These are phyloP conservation scores for Drosophila bunnanda DNA, from an alignment of 2,888 invertebrate genomes.

Conservation along the genomic window DNA sequence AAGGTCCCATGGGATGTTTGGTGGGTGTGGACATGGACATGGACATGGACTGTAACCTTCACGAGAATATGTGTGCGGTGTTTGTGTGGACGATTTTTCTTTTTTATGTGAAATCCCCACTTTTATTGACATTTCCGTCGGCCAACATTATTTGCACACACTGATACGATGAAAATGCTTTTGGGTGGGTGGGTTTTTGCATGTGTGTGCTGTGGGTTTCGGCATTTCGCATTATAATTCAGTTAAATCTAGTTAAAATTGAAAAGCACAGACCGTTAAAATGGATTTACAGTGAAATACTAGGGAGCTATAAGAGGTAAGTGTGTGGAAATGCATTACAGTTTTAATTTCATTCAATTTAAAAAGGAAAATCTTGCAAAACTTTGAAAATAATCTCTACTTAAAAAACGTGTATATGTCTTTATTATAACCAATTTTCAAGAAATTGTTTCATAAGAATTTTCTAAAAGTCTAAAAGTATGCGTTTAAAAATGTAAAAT, in stretches of 20 bases:
- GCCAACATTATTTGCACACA: constrained; percentile 36
- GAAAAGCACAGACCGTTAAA: background rate
- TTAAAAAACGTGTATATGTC: too few relatives aligned
- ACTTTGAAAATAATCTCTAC: background rate
- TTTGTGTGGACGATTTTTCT: background rate
- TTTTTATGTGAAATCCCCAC: constrained; percentile 15
- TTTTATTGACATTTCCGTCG: constrained; percentile 37
- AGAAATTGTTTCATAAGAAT: too few relatives aligned
- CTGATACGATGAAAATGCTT: constrained; percentile 26
- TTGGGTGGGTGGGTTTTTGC: background rate
- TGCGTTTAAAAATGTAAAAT: too few relatives aligned
- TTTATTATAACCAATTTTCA: too few relatives aligned
- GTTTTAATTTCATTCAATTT: background rate
- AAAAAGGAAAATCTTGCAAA: background rate
- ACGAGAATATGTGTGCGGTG: constrained; percentile 7
- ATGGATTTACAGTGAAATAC: background rate
- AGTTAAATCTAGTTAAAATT: constrained; percentile 16
- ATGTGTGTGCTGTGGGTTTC: constrained; percentile 18
- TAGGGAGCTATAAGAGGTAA: too few relatives aligned
- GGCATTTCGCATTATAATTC: constrained; percentile 19
- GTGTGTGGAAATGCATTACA: background rate
- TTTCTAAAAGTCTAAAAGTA: too few relatives aligned
- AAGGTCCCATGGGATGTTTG: constrained; percentile 15
- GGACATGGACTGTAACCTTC: constrained; percentile 18
- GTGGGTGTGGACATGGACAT: constrained; percentile 10